Percentiles rank a stretch among this genome's conserved stretches.
Evolutionary conservation across 2,797 vertebrate genomes (phyloP).

Genomic region (Cuculus canorus): DNA sequence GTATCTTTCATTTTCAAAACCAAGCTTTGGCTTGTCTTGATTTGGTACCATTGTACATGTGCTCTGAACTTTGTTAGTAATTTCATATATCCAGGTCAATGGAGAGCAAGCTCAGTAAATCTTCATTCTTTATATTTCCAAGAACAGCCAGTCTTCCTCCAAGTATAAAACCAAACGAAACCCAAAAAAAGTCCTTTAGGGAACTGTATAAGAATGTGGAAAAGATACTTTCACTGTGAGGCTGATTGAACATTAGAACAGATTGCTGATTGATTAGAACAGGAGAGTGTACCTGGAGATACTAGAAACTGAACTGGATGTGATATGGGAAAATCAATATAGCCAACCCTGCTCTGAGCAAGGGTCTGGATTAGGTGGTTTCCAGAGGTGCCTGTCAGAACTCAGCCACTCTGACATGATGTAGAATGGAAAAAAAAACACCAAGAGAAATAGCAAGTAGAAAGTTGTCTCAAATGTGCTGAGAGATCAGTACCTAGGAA

Average conservation of each 20-base stretch:
- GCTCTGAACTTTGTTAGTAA: neutral
- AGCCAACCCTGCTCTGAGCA: neutral
- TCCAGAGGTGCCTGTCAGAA: neutral
- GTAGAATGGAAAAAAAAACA: neutral
- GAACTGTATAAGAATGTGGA: neutral
- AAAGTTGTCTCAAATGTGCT: neutral
- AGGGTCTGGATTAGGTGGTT: rapidly evolving
- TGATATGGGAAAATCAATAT: neutral
- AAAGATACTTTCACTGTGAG: neutral
- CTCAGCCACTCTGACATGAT: neutral
- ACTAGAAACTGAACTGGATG: neutral
- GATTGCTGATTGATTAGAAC: neutral
- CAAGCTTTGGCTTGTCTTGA: neutral
- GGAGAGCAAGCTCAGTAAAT: neutral
- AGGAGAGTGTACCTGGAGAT: neutral
- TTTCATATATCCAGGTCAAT: neutral
- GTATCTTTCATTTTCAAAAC: neutral
- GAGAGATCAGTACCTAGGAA: neutral
- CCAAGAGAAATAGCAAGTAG: neutral
- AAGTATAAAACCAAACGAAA: neutral
- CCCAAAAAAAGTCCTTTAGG: neutral
- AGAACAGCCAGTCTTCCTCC: neutral
- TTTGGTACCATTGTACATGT: neutral
- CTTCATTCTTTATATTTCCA: neutral
- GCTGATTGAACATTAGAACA: neutral